These are phyloP conservation scores for Sapajus apella DNA, from an alignment of 2,113 vertebrate species.

Conservation along the genomic window DNA sequence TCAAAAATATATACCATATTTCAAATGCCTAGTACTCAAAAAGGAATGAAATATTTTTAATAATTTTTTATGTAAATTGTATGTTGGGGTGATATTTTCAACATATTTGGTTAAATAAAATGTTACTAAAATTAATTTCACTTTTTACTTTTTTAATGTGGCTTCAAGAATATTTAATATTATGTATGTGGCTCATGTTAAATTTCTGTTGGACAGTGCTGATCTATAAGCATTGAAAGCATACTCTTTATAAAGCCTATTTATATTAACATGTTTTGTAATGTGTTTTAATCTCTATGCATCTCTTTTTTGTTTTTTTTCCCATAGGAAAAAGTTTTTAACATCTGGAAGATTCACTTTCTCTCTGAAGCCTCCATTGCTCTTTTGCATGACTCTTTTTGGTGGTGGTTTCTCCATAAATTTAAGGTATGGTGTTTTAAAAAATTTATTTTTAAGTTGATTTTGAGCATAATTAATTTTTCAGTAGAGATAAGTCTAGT, in stretches of 20 bases:
- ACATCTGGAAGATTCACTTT: constrained; percentile 78
- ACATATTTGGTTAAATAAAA: constrained; percentile 34
- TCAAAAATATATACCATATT: constrained; percentile 15
- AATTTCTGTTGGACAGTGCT: background rate
- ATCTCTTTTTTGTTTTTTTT: constrained; percentile 37
- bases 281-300: constrained; percentile 1
- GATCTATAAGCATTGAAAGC: background rate
- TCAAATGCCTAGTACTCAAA: background rate
- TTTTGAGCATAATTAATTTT: constrained; percentile 11
- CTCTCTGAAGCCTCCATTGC: constrained; percentile 78
- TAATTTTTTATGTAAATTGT: background rate
- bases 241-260: background rate
- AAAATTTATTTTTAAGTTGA: background rate
- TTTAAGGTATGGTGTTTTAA: constrained; percentile 76
- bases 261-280: background rate
- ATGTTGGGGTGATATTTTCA: background rate
- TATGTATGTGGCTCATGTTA: background rate
- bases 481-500: background rate
- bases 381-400: constrained; percentile 82
- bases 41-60: constrained; percentile 39
- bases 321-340: constrained; percentile 60
- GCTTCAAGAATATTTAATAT: constrained; percentile 7
- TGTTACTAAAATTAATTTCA: constrained; percentile 10
- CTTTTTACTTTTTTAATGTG: constrained; percentile 6
- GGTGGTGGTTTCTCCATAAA: constrained; percentile 80